Percentiles rank a stretch among this genome's conserved stretches.
phyloP scores from a whole-genome alignment of 2,113 vertebrate species.

The Cyrtonyx montezumae region DNA sequence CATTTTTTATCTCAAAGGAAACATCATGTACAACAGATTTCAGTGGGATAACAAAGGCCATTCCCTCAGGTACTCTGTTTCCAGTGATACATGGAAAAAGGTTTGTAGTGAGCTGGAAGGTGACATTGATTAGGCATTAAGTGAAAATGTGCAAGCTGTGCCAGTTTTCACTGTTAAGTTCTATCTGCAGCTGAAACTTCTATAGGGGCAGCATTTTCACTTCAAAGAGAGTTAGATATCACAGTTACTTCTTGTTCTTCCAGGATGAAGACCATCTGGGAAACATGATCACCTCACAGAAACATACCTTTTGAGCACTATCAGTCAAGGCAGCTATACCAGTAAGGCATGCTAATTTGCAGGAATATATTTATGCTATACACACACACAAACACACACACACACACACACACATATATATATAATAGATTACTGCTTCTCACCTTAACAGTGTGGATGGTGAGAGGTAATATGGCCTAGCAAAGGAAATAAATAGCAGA shows the following conservation, averaged over 20 bases:
- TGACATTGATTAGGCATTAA: slow-evolving; percentile 63
- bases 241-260: neutral
- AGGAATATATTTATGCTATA: neutral
- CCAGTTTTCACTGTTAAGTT: neutral
- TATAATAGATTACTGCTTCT: neutral
- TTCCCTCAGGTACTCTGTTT: neutral
- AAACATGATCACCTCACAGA: neutral
- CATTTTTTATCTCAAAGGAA: slow-evolving; percentile 13
- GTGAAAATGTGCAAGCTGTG: neutral
- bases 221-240: fast-evolving
- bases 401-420: no score
- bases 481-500: neutral
- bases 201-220: neutral
- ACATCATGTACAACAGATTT: neutral
- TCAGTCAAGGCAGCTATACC: neutral
- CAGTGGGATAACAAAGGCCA: slow-evolving; percentile 12
- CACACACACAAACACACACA: no score
- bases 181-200: fast-evolving
- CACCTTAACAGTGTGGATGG: neutral
- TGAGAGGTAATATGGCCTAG: neutral
- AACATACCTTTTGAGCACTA: neutral
- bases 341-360: neutral
- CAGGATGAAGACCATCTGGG: fast-evolving
- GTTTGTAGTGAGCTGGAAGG: slow-evolving; percentile 41
- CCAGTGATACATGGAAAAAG: slow-evolving; percentile 42